Conservation (phyloP, 2,797 vertebrate species). For the Spea hammondii region DNA sequence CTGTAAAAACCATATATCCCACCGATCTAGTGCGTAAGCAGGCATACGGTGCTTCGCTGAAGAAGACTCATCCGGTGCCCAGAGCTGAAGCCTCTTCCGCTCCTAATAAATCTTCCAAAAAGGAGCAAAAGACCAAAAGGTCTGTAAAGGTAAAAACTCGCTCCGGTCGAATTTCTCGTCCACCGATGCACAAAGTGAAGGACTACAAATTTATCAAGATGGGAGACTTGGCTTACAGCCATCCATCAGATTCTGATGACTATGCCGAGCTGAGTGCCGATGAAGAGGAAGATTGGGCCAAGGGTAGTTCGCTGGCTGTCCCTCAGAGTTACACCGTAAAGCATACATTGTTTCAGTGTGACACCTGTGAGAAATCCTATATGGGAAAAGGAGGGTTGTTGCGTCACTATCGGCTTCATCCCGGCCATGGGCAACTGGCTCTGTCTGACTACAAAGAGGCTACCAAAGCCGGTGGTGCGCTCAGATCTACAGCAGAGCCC, state of each 20-base stretch:
- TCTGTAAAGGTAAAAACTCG: slow-evolving; percentile 85
- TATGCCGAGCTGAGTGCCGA: slow-evolving; percentile 89
- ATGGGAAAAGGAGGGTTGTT: slow-evolving; percentile 88
- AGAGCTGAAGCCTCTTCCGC: neutral
- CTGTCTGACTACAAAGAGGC: slow-evolving; percentile 22
- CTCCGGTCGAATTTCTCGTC: slow-evolving; percentile 88
- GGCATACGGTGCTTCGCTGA: neutral
- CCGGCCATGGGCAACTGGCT: slow-evolving; percentile 72
- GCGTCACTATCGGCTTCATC: slow-evolving; percentile 88
- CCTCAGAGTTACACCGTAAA: slow-evolving; percentile 72
- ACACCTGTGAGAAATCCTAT: slow-evolving; percentile 88
- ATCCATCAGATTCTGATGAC: slow-evolving; percentile 89
- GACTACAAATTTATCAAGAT: slow-evolving; percentile 97
- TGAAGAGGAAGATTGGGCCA: slow-evolving; percentile 76
- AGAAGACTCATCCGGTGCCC: slow-evolving; percentile 1
- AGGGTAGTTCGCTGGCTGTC: slow-evolving; percentile 57
- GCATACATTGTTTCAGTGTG: slow-evolving; percentile 81
- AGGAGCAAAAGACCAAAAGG: slow-evolving; percentile 75
- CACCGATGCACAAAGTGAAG: slow-evolving; percentile 91
- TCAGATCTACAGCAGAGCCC: no score
- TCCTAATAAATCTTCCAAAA: slow-evolving; percentile 61
- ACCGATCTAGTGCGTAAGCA: neutral
- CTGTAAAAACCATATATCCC: slow-evolving; percentile 53
- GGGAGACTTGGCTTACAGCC: slow-evolving; percentile 86
- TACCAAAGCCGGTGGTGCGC: slow-evolving; percentile 19